Conservation (phyloP, 1,140 invertebrate species). For the Zaprionus davidi region DNA sequence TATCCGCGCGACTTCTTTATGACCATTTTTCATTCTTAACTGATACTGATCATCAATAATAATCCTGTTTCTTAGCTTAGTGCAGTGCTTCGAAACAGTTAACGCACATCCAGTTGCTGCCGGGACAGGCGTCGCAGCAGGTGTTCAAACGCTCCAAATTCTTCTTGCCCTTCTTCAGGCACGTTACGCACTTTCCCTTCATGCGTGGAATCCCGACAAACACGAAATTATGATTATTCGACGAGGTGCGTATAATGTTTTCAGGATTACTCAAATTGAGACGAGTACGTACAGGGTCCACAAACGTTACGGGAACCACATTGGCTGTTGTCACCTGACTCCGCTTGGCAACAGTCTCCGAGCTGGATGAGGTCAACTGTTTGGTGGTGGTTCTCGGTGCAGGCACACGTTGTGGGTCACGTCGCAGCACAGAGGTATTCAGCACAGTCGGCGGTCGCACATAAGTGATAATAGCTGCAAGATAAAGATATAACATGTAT, state of each 20-base stretch:
- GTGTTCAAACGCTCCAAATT: slow-evolving; percentile 54
- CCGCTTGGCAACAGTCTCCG: not conserved
- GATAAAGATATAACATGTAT: not conserved
- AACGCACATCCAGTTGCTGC: slow-evolving; percentile 75
- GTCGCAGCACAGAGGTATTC: not conserved
- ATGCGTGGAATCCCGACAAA: slow-evolving; percentile 58
- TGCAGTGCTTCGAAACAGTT: slow-evolving; percentile 67
- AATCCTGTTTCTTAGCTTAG: not conserved
- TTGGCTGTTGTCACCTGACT: not conserved
- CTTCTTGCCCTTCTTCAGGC: slow-evolving; percentile 50
- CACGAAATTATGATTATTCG: slow-evolving; percentile 65
- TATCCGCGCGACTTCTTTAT: not conserved
- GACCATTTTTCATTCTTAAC: not conserved
- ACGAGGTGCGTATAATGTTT: slow-evolving; percentile 46
- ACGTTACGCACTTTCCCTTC: slow-evolving; percentile 70
- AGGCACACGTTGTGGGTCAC: slow-evolving; percentile 19
- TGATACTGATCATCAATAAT: not conserved
- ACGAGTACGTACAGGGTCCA: slow-evolving; percentile 25
- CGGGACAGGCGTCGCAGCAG: slow-evolving; percentile 69
- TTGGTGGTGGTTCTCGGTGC: slow-evolving; percentile 10
- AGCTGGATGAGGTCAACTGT: not conserved
- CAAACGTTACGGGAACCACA: not conserved
- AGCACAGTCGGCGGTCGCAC: not conserved
- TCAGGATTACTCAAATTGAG: slow-evolving; percentile 48
- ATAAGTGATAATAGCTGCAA: slow-evolving; percentile 21